These are phyloP conservation scores for Bombus vancouverensis DNA, from an alignment of 1,140 invertebrate genomes.

Conservation along the genomic window DNA sequence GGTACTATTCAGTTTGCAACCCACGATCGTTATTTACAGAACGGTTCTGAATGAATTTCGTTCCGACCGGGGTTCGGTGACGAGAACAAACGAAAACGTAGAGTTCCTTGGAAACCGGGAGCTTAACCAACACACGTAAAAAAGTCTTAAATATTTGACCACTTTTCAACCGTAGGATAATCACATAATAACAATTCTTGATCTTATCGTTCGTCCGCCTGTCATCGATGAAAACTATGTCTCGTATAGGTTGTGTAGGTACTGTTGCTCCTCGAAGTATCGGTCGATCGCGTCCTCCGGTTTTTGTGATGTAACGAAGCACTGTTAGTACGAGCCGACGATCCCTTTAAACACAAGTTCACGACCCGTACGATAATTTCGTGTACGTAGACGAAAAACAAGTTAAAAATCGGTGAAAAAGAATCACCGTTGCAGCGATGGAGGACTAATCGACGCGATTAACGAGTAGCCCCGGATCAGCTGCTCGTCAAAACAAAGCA, in stretches of 20 bases:
- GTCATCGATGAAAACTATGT: not conserved
- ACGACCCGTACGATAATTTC: not conserved
- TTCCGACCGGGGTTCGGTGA: not conserved
- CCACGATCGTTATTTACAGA: conserved; percentile 37
- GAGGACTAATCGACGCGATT: conserved; percentile 46
- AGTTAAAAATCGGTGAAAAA: not conserved
- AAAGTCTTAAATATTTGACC: not conserved
- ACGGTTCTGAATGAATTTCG: conserved; percentile 23
- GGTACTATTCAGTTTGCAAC: not conserved
- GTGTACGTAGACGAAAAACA: not conserved
- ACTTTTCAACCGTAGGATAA: not conserved
- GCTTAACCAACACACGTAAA: not conserved
- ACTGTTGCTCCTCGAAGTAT: conserved; percentile 25
- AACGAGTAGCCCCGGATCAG: conserved; percentile 69
- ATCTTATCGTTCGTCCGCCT: not conserved
- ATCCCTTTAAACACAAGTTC: conserved; percentile 12
- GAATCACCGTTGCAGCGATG: conserved; percentile 32
- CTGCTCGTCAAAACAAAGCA: conserved; percentile 80
- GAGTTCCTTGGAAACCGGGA: conserved; percentile 6
- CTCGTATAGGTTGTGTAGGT: not conserved
- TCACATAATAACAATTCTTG: conserved; percentile 12
- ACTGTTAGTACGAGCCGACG: conserved; percentile 6
- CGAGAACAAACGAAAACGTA: conserved; percentile 15
- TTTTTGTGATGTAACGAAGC: conserved; percentile 39
- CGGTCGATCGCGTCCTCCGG: conserved; percentile 24